A percentile compares a stretch with the other conserved stretches of the same genome.
phyloP scores from a whole-genome alignment of 2,888 invertebrate species.

The Iphiclides podalirius region DNA sequence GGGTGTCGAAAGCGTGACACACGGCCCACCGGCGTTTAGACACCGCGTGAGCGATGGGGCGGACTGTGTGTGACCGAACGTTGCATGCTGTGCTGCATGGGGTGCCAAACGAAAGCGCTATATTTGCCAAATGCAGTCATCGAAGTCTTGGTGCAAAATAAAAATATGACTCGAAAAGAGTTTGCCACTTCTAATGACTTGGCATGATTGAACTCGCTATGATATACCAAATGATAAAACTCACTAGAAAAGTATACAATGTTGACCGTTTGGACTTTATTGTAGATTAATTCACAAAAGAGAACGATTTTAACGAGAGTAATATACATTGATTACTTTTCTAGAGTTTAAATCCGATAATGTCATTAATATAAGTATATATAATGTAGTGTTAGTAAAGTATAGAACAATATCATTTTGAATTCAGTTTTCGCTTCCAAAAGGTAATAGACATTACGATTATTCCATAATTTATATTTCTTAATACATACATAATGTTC shows the following conservation, averaged over 20 bases:
- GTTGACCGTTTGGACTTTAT: not conserved
- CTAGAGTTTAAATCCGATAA: not conserved
- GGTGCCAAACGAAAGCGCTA: not conserved
- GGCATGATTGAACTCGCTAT: too few species aligned
- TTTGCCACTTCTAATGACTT: not conserved
- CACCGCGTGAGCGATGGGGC: not conserved
- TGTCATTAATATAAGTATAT: not conserved
- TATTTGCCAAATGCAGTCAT: not conserved
- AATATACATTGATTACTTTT: not conserved
- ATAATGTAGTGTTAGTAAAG: too few species aligned
- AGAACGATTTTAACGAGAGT: not conserved
- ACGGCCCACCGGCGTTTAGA: not conserved
- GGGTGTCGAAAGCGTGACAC: not conserved
- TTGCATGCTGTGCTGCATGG: not conserved
- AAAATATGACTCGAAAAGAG: not conserved
- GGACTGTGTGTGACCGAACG: not conserved
- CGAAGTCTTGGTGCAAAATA: not conserved
- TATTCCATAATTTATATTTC: too few species aligned
- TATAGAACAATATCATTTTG: not conserved
- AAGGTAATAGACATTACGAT: too few species aligned
- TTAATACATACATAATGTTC: too few species aligned
- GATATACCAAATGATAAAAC: too few species aligned
- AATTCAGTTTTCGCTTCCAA: too few species aligned
- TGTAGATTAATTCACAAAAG: not conserved
- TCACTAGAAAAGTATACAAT: not conserved